These are phyloP conservation scores for Cyrtonyx montezumae DNA, from an alignment of 2,113 vertebrate species.

Conservation along the genomic window DNA sequence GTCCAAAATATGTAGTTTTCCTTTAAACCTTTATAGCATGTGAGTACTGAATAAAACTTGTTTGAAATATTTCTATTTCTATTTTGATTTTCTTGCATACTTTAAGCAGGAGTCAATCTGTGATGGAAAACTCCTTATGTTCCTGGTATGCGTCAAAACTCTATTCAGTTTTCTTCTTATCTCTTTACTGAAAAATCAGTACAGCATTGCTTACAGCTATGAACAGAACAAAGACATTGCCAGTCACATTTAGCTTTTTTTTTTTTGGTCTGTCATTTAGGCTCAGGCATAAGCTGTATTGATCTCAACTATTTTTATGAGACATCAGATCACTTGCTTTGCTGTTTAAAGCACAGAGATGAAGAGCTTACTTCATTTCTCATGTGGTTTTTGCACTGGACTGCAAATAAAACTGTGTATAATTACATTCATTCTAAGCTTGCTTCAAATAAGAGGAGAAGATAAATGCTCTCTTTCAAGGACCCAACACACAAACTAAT, in stretches of 20 bases:
- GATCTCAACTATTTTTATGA: background rate
- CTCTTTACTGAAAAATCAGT: background rate
- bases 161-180: background rate
- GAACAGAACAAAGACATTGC: background rate
- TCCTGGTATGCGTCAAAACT: background rate
- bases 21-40: slow-evolving; percentile 78
- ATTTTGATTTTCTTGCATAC: slow-evolving; percentile 32
- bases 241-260: background rate
- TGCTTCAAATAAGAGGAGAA: background rate
- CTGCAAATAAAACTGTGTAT: background rate
- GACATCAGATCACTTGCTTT: background rate
- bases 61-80: slow-evolving; percentile 67
- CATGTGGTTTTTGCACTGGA: background rate
- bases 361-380: background rate
- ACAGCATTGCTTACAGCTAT: background rate
- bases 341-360: background rate
- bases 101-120: background rate
- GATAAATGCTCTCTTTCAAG: background rate
- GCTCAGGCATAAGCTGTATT: background rate
- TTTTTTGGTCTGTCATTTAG: background rate
- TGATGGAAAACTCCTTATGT: background rate
- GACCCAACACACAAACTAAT: background rate
- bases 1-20: slow-evolving; percentile 76
- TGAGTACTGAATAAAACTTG: slow-evolving; percentile 81
- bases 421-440: background rate